phyloP scores from a whole-genome alignment of 2,113 vertebrate species.

The Oreochromis aureus region DNA sequence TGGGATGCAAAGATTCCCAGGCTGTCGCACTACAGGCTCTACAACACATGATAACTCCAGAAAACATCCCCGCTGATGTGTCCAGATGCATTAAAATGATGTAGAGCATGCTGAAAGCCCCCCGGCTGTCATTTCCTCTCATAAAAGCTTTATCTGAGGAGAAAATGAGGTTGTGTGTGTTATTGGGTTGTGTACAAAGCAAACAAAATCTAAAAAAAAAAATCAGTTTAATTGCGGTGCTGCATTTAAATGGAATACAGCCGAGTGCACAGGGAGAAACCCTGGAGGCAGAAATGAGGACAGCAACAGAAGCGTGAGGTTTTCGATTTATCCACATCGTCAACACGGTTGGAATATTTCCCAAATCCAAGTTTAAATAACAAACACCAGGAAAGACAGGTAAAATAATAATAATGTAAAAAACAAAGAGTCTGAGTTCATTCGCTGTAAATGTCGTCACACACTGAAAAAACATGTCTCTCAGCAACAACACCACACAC shows the following conservation, averaged over 20 bases:
- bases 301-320: neutral
- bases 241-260: neutral
- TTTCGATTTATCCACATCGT: neutral
- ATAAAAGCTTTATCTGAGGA: neutral
- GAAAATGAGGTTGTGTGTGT: neutral
- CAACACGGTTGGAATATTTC: neutral
- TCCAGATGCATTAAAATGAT: neutral
- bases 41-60: neutral
- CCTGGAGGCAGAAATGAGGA: neutral
- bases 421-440: neutral
- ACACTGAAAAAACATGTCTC: neutral
- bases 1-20: fast-evolving
- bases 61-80: neutral
- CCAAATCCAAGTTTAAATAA: neutral
- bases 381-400: neutral
- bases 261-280: neutral
- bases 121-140: neutral
- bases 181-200: neutral
- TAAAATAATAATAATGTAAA: neutral
- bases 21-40: neutral
- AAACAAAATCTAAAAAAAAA: neutral
- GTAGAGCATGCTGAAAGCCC: neutral
- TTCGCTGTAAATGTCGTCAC: neutral
- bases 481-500: neutral
- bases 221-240: neutral